Evolutionary conservation across 2,113 vertebrate genomes (phyloP), one percentile per base, ranked within the genome.

Genomic region (Alethe diademata): DNA sequence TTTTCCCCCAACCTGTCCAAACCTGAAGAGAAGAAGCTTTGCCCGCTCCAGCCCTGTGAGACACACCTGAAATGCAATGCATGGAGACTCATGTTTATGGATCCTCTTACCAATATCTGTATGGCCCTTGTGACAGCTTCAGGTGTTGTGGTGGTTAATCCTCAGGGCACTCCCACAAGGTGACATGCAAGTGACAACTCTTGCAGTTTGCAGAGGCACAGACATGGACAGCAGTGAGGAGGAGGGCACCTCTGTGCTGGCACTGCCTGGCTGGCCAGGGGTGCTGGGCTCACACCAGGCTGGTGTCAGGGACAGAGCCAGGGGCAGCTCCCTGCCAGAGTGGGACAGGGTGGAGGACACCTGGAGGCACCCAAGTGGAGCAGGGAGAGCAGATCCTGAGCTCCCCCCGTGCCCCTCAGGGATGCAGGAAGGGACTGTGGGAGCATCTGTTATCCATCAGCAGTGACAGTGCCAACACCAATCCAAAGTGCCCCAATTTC

Each of bases 341-440:
- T 0, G 0, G n/a, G 38, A 40, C 11, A 75, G 56, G 40, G 8
- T 16, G 71, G 50, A 74, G 57, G 24, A 25, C 53, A 79, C 31
- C 45, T 42, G 29, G 6, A 66, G 54, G 26, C 22, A 47, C 12
- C 0, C 0, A 43, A 26, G 7, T 4, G 9, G 51, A 85, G 70
- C 23, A 71, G 29, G 0, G 0, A 56, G 54, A 31, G 45, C 48
- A 76, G 50, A 53, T 4, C 12, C 35, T 0, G 2, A 78, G 36
- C 20, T 82, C 4, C 13, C 13, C 10, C 18, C 1, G 2, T 13
- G 15, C 31, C 62, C 50, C 40, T 60, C 57, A 33, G 47, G n/a
- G 78, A 50, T 51, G 38, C 36, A 75, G 24, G 45, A 42, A 45
- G 8, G 38, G 31, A 72, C 14, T 6, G 26, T 19, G 28, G 65